These are phyloP conservation scores for Pongo pygmaeus DNA, from an alignment of 2,113 vertebrate species.

Conservation along the genomic window DNA sequence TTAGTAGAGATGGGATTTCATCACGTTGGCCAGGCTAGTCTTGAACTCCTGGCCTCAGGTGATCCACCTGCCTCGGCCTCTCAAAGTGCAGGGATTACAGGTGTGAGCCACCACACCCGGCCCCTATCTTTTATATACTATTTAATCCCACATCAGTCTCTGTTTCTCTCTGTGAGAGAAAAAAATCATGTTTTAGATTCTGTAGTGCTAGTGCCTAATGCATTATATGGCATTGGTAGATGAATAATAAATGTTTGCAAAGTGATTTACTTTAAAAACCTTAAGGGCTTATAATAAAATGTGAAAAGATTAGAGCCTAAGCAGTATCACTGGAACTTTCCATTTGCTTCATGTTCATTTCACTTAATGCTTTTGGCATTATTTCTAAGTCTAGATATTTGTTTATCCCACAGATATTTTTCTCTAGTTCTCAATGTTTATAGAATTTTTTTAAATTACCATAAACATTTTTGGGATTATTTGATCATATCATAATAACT, in stretches of 20 bases:
- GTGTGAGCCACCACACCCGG: too few relatives aligned
- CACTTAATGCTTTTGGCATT: neutral
- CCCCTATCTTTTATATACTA: too few relatives aligned
- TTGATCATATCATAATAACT: neutral
- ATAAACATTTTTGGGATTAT: neutral
- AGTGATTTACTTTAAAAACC: neutral
- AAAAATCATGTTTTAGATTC: conserved; percentile 3
- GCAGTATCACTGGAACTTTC: neutral
- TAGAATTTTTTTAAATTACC: neutral
- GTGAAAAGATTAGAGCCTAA: neutral
- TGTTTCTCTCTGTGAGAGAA: neutral
- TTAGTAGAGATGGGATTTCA: too few relatives aligned
- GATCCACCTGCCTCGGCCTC: too few relatives aligned
- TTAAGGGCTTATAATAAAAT: neutral
- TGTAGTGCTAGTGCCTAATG: neutral
- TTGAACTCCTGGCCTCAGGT: too few relatives aligned
- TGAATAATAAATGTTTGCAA: neutral
- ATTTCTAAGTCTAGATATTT: neutral
- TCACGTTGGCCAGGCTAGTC: too few relatives aligned
- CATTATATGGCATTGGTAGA: neutral
- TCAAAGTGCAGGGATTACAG: too few relatives aligned
- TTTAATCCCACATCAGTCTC: neutral
- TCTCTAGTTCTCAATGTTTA: neutral
- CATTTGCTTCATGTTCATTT: neutral
- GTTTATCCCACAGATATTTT: conserved; percentile 6